Conservation (phyloP, 2,797 vertebrate genomes). For the Coregonus ussuriensis region DNA sequence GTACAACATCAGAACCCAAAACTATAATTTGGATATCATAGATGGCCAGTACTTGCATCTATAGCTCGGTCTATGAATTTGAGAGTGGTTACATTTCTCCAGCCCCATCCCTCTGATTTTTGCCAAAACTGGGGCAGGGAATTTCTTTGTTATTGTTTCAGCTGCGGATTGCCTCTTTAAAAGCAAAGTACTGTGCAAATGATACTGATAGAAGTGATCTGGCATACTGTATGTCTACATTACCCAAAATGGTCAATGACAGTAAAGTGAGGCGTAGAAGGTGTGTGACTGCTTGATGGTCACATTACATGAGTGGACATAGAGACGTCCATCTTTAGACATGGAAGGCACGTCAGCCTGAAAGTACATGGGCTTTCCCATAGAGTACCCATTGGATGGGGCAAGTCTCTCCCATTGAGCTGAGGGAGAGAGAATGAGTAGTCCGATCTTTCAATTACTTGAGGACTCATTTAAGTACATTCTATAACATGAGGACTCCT, state of each 20-base stretch:
- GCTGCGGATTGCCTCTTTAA: too few relatives aligned
- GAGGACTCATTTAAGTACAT: background rate
- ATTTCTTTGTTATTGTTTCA: too few relatives aligned
- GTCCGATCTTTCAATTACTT: background rate
- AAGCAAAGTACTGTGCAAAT: background rate
- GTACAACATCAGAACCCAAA: too few relatives aligned
- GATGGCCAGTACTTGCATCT: too few relatives aligned
- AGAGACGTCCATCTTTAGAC: constrained; percentile 54
- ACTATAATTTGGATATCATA: too few relatives aligned
- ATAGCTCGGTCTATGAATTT: too few relatives aligned
- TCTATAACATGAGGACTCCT: background rate
- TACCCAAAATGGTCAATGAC: constrained; percentile 75
- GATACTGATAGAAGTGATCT: background rate
- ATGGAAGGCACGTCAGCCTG: constrained; percentile 52
- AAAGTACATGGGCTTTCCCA: constrained; percentile 73
- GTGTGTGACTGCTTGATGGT: constrained; percentile 56
- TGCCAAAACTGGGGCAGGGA: too few relatives aligned
- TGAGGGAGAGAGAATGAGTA: constrained; percentile 39
- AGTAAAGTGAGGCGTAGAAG: constrained; percentile 55
- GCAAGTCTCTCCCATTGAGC: constrained; percentile 68
- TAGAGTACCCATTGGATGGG: constrained; percentile 39
- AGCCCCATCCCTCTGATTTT: too few relatives aligned
- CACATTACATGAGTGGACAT: constrained; percentile 64
- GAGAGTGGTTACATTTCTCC: too few relatives aligned
- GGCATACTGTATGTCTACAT: background rate